These are phyloP conservation scores for Recurvirostra avosetta DNA, from an alignment of 2,113 vertebrate genomes.

Conservation along the genomic window DNA sequence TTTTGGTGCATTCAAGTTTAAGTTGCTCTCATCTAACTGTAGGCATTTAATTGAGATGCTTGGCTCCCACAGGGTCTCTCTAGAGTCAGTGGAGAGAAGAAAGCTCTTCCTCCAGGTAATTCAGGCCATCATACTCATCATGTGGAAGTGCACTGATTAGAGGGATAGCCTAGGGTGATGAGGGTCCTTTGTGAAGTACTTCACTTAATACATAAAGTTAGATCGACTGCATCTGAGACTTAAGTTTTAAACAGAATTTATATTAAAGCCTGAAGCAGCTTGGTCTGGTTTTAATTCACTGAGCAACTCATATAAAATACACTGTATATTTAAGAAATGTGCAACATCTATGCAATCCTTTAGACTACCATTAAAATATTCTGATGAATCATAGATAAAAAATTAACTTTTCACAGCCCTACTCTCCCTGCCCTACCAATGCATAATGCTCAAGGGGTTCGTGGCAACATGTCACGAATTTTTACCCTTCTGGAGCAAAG, in stretches of 20 bases:
- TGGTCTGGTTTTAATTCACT: not conserved
- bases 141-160: not conserved
- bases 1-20: not conserved
- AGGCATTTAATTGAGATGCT: not conserved
- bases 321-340: not conserved
- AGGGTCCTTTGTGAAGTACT: not conserved
- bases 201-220: not conserved
- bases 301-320: not conserved
- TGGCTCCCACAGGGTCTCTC: not conserved
- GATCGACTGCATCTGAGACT: not conserved
- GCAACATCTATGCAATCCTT: not conserved
- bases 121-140: not conserved
- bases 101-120: slow-evolving; percentile 8
- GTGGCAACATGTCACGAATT: not conserved
- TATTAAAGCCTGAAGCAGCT: slow-evolving; percentile 1
- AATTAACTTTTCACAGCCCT: not conserved
- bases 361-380: not conserved
- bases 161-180: not conserved
- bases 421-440: not conserved
- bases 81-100: not conserved
- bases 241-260: not conserved
- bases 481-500: not conserved
- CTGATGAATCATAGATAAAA: not conserved
- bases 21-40: not conserved
- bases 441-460: not conserved